Base-by-base conservation (phyloP, 2,888 invertebrate genomes). In the Sympetrum striolatum region DNA sequence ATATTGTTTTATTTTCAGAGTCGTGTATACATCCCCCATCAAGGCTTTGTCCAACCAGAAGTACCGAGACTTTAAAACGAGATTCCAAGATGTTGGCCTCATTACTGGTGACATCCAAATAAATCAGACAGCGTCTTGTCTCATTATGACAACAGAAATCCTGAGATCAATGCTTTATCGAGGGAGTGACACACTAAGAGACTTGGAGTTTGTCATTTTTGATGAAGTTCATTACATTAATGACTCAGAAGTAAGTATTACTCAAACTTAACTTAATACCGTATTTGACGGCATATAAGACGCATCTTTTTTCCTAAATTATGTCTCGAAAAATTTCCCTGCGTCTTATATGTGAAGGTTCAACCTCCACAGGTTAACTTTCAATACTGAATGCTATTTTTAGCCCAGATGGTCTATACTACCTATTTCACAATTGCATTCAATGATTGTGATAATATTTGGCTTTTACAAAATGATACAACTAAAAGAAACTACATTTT, bases 141-240 rank as follows among this genome's bases (percentile, higher is more conserved):
- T 99, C 0, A 99, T 99, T 90, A 99, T 99, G 99, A 99, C 99
- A 0, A 99, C 99, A 0, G 99, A 99, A 95, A 99, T 99, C 93
- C 94, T 99, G 44, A 96, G 98, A 91, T 98, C 98, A 0, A 99
- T 99, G 99, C 94, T 99, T 22, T 96, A 95, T 93, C 99, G 98
- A 93, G 98, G 98, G 91, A 98, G 98, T 14, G 99, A 99, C 93
- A 97, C 98, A 90, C 97, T 99, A 0, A 96, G 99, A 81, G 99
- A 99, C 94, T 95, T 99, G 90, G 99, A 99, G 93, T 99, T 98
- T 95, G 99, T 99, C 3, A 98, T 99, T 92, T 99, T 99, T 93
- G 99, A 99, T 94, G 99, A 99, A 94, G 99, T 99, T 12, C 99
- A 99, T 94, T 99, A 99, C 93, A 98, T 99, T 92, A 99, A 99